Conservation (phyloP, 2,888 invertebrate genomes). For the Andrena hattorfiana region DNA sequence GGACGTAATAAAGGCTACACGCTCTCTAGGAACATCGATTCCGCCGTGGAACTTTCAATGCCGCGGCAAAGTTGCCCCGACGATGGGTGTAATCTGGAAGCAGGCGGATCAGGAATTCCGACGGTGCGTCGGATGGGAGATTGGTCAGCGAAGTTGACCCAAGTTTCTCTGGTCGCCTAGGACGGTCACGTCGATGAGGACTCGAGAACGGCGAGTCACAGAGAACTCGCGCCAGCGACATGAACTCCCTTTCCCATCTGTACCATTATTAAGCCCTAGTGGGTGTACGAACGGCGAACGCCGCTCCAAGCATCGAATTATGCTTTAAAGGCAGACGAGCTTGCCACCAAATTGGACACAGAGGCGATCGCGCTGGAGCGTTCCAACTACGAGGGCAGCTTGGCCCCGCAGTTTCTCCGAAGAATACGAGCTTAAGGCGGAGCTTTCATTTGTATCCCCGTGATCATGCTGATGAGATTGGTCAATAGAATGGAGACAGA, state of each 20-base stretch:
- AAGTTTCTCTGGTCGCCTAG: slow-evolving; percentile 30
- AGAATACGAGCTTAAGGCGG: slow-evolving; percentile 51
- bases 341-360: slow-evolving; percentile 11
- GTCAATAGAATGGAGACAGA: slow-evolving; percentile 61
- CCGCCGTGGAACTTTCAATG: neutral
- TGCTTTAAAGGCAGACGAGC: slow-evolving; percentile 15
- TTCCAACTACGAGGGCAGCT: neutral
- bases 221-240: neutral
- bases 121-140: slow-evolving; percentile 37
- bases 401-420: slow-evolving; percentile 26
- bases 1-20: slow-evolving; percentile 27
- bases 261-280: slow-evolving; percentile 3
- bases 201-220: neutral
- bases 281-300: neutral
- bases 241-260: slow-evolving; percentile 3
- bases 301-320: slow-evolving; percentile 25
- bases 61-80: slow-evolving; percentile 23
- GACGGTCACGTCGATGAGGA: slow-evolving; percentile 40
- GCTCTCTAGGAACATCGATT: slow-evolving; percentile 38
- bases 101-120: slow-evolving; percentile 43
- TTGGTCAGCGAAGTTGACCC: slow-evolving; percentile 44
- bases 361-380: neutral
- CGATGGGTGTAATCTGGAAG: slow-evolving; percentile 39
- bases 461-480: slow-evolving; percentile 65
- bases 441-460: slow-evolving; percentile 56